Base-by-base conservation (phyloP, 2,888 invertebrate genomes). In the Lottia scabra region DNA sequence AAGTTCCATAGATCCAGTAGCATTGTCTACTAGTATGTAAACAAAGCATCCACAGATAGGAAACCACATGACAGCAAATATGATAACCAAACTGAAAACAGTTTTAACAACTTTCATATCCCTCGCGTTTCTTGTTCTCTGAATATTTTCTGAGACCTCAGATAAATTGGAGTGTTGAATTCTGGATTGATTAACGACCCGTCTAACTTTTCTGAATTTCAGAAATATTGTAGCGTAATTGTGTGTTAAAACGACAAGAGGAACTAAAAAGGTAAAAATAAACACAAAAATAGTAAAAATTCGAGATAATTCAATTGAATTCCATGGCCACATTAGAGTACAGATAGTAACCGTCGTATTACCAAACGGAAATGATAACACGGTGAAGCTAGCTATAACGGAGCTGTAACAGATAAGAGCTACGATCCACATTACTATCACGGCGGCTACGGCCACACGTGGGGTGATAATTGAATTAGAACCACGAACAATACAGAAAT, bases 1-100 rank as follows among this genome's bases (percentile, higher is more conserved):
- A 43, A 84, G 70, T 30, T 70, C 67, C 71, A 78, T 78, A 0
- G 71, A 68, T 10, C 77, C 72, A 0, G 48, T 63, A 23, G 73
- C 64, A 0, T 79, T 80, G 65, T 85, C 83, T 16, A 73, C 65
- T 43, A 79, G 76, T 23, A 85, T 80, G n/a, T 80, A 63, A 15
- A 79, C 71, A 64, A 84, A 80, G 12, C 78, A 75, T 1, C 80
- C 68, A 73, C 82, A 83, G 10, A 84, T 77, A 19, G 84, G 84
- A 26, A 75, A 23, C 81, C 82, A 83, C 83, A 83, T 84, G 5
- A 81, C 44, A 26, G 81, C 46, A 69, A 85, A 85, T 2, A 82
- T 45, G 6, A 81, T 63, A 5, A 85, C 83, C 4, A 84, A 70
- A 10, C 79, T 70, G 27, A 85, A 75, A 27, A 84, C 75, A 0